phyloP scores from a whole-genome alignment of 2,888 invertebrate genomes.

The Diadegma fenestrale region DNA sequence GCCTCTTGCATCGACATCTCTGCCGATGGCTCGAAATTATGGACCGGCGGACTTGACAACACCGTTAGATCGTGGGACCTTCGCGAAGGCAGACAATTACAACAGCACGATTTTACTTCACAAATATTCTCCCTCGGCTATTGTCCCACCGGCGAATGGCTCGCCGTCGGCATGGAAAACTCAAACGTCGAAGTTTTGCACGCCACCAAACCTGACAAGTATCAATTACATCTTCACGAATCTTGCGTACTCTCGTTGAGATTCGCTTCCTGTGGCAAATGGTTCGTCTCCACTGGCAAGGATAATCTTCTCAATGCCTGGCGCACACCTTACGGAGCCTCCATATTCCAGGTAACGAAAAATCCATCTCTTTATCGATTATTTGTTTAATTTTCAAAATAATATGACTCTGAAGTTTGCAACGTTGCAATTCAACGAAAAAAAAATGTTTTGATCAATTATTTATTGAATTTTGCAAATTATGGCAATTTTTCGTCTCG shows the following conservation, averaged over 20 bases:
- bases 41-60: constrained; percentile 98
- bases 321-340: constrained; percentile 97
- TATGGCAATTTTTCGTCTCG: too few species aligned
- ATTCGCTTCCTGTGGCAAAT: constrained; percentile 97
- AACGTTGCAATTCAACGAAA: too few species aligned
- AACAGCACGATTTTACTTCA: constrained; percentile 97
- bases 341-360: constrained; percentile 94
- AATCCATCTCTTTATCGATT: too few species aligned
- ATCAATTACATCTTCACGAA: constrained; percentile 97
- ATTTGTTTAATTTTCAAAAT: too few species aligned
- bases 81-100: constrained; percentile 95
- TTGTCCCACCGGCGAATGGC: constrained; percentile 97
- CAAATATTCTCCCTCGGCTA: constrained; percentile 98
- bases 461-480: too few species aligned
- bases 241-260: constrained; percentile 97
- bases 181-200: constrained; percentile 97
- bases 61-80: constrained; percentile 97
- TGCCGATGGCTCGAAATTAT: constrained; percentile 95
- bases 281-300: constrained; percentile 98
- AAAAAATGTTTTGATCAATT: too few species aligned
- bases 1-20: constrained; percentile 98
- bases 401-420: too few species aligned
- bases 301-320: constrained; percentile 97
- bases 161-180: constrained; percentile 99
- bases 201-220: constrained; percentile 96